A percentile compares a stretch with the other conserved stretches of the same genome.
phyloP scores from a whole-genome alignment of 2,113 vertebrate species.

The Smithornis capensis region DNA sequence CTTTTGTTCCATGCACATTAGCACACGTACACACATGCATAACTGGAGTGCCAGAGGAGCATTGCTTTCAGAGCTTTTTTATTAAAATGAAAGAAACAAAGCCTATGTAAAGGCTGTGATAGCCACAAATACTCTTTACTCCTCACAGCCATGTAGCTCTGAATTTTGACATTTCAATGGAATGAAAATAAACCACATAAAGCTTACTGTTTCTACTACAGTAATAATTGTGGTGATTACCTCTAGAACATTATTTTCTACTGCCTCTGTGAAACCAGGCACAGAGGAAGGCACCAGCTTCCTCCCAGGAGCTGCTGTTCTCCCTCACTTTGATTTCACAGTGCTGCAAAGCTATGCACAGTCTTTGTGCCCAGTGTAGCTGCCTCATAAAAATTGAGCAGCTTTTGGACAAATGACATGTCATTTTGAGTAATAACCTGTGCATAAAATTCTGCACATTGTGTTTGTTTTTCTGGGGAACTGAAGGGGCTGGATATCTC shows the following conservation, averaged over 20 bases:
- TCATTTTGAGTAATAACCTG: not conserved
- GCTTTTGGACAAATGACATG: not conserved
- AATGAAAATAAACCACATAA: not conserved
- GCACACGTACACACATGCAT: not conserved
- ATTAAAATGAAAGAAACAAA: not conserved
- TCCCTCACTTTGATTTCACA: fast-evolving
- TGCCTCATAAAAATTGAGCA: not conserved
- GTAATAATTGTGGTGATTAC: not conserved
- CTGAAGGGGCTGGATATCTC: not conserved
- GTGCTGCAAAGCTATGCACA: not conserved
- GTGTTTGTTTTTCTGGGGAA: not conserved
- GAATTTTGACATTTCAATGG: not conserved
- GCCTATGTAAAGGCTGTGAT: not conserved
- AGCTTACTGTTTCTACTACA: not conserved
- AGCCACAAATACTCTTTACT: not conserved
- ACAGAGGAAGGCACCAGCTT: not conserved
- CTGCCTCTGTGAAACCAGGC: not conserved
- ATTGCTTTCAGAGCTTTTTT: not conserved
- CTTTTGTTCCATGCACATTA: not conserved
- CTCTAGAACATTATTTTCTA: not conserved
- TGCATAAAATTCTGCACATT: not conserved
- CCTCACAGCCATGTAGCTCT: not conserved
- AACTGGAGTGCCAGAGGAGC: not conserved
- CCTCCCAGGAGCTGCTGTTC: not conserved
- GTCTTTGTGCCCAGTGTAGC: not conserved